These are phyloP conservation scores for Diprion similis DNA, from an alignment of 1,140 invertebrate genomes.

Conservation along the genomic window DNA sequence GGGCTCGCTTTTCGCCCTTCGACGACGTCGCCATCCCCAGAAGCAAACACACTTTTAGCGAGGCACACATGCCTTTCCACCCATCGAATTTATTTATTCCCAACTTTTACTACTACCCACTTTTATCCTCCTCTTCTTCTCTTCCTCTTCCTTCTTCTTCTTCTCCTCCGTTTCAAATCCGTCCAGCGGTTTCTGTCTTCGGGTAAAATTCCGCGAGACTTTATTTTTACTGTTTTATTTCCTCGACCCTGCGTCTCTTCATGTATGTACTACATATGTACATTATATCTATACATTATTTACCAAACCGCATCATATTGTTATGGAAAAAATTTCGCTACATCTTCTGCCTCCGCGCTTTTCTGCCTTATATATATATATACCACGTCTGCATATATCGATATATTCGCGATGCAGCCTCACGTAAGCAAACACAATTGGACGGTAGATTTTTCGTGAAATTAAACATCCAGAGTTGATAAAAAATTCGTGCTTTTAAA, in stretches of 20 bases:
- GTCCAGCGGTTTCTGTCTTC: not conserved
- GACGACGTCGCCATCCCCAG: not conserved
- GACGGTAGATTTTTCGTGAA: too few species aligned
- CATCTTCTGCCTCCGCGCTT: too few species aligned
- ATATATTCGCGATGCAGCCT: too few species aligned
- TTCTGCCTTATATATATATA: too few species aligned
- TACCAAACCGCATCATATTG: too few species aligned
- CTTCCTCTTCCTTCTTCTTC: not conserved
- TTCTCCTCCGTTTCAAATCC: not conserved
- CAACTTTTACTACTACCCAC: not conserved
- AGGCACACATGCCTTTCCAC: not conserved
- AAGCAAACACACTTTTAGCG: not conserved
- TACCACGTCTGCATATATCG: too few species aligned
- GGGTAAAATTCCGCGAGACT: not conserved
- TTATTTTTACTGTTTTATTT: not conserved
- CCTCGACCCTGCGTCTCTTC: not conserved
- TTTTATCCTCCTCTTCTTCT: not conserved
- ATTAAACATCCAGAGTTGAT: too few species aligned
- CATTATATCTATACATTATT: too few species aligned
- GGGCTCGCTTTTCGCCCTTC: not conserved
- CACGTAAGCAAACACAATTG: too few species aligned
- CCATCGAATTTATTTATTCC: constrained; percentile 8
- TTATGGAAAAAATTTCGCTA: too few species aligned
- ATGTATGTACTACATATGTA: too few species aligned
- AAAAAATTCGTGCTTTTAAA: too few species aligned